These are phyloP conservation scores for Egretta garzetta DNA, from an alignment of 2,113 vertebrate genomes.

Conservation along the genomic window DNA sequence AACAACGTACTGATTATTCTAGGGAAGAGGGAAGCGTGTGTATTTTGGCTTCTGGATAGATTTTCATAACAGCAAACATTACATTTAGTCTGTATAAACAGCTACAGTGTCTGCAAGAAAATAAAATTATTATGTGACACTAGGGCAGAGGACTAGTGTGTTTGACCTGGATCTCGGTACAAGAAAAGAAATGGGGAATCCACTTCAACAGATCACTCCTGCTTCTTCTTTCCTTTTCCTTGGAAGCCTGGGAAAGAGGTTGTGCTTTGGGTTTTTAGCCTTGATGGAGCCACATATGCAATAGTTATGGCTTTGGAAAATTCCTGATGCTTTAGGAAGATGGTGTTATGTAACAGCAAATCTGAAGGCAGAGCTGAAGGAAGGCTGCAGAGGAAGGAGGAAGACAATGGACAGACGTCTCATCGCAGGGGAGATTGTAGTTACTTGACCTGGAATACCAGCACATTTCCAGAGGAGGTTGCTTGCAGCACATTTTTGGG, in stretches of 20 bases:
- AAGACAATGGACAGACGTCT: not conserved
- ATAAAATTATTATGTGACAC: not conserved
- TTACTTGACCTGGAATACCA: not conserved
- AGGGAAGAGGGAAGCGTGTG: not conserved
- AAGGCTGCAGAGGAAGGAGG: not conserved
- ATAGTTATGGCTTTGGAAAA: not conserved
- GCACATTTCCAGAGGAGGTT: not conserved
- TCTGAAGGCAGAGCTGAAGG: not conserved
- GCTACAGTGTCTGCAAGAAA: not conserved
- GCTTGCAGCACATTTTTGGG: not conserved
- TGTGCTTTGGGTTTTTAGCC: not conserved
- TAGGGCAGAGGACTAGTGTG: not conserved
- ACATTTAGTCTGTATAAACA: not conserved
- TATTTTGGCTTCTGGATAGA: not conserved
- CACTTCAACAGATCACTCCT: not conserved
- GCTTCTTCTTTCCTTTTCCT: not conserved
- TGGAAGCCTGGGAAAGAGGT: not conserved
- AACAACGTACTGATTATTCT: not conserved
- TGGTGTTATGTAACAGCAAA: not conserved
- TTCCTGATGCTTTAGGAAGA: not conserved
- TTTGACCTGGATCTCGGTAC: not conserved
- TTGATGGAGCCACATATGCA: not conserved
- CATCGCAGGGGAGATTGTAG: not conserved
- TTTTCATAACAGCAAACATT: not conserved
- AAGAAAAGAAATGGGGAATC: not conserved